A percentile compares a stretch with the other conserved stretches of the same genome.
phyloP scores from a whole-genome alignment of 2,888 invertebrate species.

The Hyposoter dolosus region DNA sequence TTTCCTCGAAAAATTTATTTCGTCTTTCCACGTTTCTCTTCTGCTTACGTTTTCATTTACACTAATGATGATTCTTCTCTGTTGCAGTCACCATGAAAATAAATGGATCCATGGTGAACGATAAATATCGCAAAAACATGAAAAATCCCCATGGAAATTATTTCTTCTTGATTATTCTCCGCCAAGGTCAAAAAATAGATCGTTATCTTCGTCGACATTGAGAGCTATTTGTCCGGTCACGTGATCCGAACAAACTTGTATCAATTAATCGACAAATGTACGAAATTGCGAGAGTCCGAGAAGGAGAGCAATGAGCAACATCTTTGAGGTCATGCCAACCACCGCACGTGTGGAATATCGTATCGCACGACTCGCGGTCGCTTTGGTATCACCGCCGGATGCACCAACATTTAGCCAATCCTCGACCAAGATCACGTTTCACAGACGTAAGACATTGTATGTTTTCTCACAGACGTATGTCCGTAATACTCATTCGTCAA shows the following conservation, averaged over 20 bases:
- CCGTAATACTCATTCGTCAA: not conserved
- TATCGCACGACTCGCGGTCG: slow-evolving; percentile 38
- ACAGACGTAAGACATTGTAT: slow-evolving; percentile 20
- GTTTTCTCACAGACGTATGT: slow-evolving; percentile 6
- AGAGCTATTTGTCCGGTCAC: slow-evolving; percentile 11
- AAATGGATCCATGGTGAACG: not conserved
- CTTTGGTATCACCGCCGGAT: slow-evolving; percentile 39
- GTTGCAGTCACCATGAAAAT: not conserved
- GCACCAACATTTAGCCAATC: slow-evolving; percentile 34
- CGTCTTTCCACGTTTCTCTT: not conserved
- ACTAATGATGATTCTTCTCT: not conserved
- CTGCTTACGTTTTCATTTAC: not conserved
- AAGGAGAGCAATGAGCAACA: slow-evolving; percentile 31
- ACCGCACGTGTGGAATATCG: slow-evolving; percentile 45
- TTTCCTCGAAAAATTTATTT: not conserved
- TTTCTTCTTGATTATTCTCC: too few relatives aligned
- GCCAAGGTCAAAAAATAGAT: slow-evolving; percentile 10
- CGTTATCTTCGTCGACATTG: slow-evolving; percentile 21
- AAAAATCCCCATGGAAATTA: not conserved
- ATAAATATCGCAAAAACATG: not conserved
- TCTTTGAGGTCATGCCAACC: slow-evolving; percentile 29
- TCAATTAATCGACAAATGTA: slow-evolving; percentile 58
- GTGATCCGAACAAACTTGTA: slow-evolving; percentile 34
- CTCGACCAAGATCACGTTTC: slow-evolving; percentile 24
- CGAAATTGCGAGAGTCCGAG: slow-evolving; percentile 33